phyloP scores from a whole-genome alignment of 2,797 vertebrate genomes.

The Lepilemur septentrionalis region DNA sequence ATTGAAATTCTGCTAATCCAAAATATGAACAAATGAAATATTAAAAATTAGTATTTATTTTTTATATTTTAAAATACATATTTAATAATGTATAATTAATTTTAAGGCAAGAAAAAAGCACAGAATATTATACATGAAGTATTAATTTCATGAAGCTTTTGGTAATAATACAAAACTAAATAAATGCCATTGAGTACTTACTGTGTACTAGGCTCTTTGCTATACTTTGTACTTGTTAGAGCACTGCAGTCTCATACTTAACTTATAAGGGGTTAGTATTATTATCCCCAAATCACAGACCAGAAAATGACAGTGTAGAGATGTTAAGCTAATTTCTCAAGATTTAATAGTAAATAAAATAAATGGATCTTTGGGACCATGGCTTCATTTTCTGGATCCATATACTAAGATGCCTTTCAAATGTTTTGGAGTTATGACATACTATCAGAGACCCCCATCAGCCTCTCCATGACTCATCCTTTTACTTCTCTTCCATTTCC shows the following conservation, averaged over 20 bases:
- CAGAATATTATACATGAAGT: neutral
- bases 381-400: neutral
- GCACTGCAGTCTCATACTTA: neutral
- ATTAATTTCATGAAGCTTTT: neutral
- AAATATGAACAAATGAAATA: neutral
- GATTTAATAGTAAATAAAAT: neutral
- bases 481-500: neutral
- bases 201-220: neutral
- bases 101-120: neutral
- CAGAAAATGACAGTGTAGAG: neutral
- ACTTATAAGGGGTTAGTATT: neutral
- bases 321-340: neutral
- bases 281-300: neutral
- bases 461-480: neutral
- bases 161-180: conserved; percentile 12
- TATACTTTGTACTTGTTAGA: neutral
- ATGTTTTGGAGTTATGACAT: neutral
- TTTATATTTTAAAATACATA: neutral
- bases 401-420: neutral
- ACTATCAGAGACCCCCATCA: neutral
- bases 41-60: neutral
- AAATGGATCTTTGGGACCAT: neutral
- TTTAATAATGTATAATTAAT: neutral
- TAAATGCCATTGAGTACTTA: neutral
- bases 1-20: neutral